Base-by-base conservation (phyloP, 2,797 vertebrate species). In the Peromyscus melanophrys region DNA sequence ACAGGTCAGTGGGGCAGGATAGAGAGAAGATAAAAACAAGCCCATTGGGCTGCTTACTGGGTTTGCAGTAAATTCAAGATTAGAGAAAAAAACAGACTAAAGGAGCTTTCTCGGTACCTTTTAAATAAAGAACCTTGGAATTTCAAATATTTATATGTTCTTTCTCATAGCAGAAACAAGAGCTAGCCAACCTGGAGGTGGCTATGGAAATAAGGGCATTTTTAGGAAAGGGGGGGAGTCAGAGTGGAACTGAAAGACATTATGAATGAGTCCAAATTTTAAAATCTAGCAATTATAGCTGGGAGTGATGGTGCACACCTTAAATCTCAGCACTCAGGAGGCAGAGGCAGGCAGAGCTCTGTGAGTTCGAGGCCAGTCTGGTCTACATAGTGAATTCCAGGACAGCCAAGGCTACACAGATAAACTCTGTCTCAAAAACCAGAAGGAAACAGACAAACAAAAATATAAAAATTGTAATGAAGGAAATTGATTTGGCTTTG, bases 151-250 rank as follows among this genome's bases (percentile, higher is more conserved):
- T 82, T 81, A 14, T n/a, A 11, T 67, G 23, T 46, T 80, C 37
- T 59, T 77, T 92, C 37, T 23, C 43, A 37, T 3, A 8, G 86
- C 75, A 78, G 31, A 86, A 83, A 59, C 40, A 69, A 65, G 80
- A 78, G 31, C 61, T 34, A 16, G 63, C 6, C 46, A 6, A 34
- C 1, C 49, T 0, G 27, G 89, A 89, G 11, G 16, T 40, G 73
- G 49, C 83, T 63, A 52, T 13, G 83, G 94, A 91, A 95, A 92
- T 59, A n/a, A 83, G 75, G 13, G 25, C 43, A 40, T 85, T 52
- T 76, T 97, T 52, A 84, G 81, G 40, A 76, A 89, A 84, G 31
- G 75, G 84, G 90, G 31, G 37, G 34, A 37, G n/a, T 8, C 25
- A 75, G 37, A 31, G 71, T 31, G 17, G 14, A 90, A 86, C 49